These are phyloP conservation scores for Holothuria leucospilota DNA, from an alignment of 53 echinoderm and acorn worm species.

Conservation along the genomic window DNA sequence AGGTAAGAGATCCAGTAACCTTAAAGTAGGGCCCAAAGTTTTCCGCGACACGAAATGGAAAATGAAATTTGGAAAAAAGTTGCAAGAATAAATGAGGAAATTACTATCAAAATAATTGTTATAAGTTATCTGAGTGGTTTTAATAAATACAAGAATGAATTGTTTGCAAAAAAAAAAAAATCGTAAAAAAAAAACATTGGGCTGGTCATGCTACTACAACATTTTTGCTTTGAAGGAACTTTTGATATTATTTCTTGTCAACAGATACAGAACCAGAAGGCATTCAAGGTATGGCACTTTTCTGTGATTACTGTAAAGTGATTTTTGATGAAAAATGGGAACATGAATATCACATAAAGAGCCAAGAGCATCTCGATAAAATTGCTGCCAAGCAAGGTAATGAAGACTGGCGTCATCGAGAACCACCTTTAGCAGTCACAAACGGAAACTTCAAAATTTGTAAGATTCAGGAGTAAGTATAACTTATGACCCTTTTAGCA, in stretches of 20 bases:
- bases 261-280: neutral
- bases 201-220: no score
- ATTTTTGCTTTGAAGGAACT: no score
- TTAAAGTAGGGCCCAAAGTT: no score
- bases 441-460: constrained; percentile 18
- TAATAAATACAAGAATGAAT: no score
- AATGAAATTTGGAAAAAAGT: no score
- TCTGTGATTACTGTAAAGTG: constrained; percentile 39
- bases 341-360: constrained; percentile 2
- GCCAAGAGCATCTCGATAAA: neutral
- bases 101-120: no score
- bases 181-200: no score
- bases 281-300: neutral
- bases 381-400: neutral
- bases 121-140: no score
- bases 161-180: no score
- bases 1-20: no score
- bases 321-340: constrained; percentile 4
- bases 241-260: neutral
- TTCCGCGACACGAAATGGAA: no score
- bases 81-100: no score
- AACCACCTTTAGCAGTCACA: constrained; percentile 1
- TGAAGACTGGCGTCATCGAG: neutral
- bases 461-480: neutral
- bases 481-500: neutral